Evolutionary conservation across 2,113 vertebrate genomes (phyloP).

Genomic region (Tachuris rubrigastra): DNA sequence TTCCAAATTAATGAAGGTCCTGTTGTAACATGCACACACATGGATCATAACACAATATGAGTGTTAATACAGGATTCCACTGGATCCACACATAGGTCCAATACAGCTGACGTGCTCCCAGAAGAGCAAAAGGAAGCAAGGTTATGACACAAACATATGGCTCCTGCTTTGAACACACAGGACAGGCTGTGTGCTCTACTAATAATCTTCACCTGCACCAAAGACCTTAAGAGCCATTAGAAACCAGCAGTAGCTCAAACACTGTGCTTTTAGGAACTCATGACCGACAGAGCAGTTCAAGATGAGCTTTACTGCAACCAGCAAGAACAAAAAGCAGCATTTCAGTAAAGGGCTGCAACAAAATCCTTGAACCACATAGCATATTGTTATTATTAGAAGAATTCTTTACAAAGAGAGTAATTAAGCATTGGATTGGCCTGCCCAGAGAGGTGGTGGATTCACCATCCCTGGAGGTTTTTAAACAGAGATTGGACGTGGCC

Average conservation of each 20-base stretch:
- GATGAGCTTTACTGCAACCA: not conserved
- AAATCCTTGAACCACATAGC: not conserved
- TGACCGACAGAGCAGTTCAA: not conserved
- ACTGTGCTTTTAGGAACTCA: not conserved
- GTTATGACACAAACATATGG: not conserved
- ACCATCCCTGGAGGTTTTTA: no score
- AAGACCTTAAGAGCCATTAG: not conserved
- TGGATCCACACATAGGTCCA: not conserved
- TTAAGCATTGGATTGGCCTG: no score
- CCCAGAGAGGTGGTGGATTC: no score
- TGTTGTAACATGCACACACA: not conserved
- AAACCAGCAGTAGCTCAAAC: not conserved
- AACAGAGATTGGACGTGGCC: no score
- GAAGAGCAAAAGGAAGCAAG: not conserved
- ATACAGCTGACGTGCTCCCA: not conserved
- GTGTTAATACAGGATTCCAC: not conserved
- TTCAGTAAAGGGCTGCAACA: not conserved
- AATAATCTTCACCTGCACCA: not conserved
- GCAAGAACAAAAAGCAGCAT: not conserved
- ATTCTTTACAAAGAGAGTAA: no score
- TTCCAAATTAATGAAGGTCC: not conserved
- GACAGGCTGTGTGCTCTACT: not conserved
- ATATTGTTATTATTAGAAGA: no score
- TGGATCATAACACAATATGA: accelerated
- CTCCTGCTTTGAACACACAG: not conserved